A percentile compares a stretch with the other conserved stretches of the same genome.
Evolutionary conservation across 2,113 vertebrate species (phyloP).

Genomic region (Platichthys flesus): DNA sequence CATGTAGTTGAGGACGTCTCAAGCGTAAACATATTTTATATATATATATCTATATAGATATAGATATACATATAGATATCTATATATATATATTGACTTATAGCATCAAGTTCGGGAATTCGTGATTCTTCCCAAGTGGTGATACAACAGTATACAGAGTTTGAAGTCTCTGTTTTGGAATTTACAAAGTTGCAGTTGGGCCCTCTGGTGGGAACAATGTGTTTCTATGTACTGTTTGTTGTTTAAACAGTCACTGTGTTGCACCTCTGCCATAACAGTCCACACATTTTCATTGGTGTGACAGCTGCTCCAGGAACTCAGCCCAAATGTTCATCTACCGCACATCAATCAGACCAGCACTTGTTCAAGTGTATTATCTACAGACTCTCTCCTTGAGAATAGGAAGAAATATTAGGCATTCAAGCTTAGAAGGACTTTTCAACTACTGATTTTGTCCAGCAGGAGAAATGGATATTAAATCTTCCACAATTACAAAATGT

Average conservation of each 20-base stretch:
- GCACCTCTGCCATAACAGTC: slow-evolving; percentile 53
- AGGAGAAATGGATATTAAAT: slow-evolving; percentile 40
- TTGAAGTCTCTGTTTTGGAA: slow-evolving; percentile 9
- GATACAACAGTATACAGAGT: too few species aligned
- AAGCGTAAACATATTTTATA: too few species aligned
- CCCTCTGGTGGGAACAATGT: slow-evolving; percentile 34
- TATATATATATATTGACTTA: too few species aligned
- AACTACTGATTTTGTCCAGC: slow-evolving; percentile 22
- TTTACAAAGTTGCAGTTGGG: slow-evolving; percentile 54
- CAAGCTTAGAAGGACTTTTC: slow-evolving; percentile 12
- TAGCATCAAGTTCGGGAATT: too few species aligned
- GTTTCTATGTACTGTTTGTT: slow-evolving; percentile 53
- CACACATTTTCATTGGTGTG: slow-evolving; percentile 46
- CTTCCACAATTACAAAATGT: slow-evolving; percentile 63
- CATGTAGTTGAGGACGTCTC: not conserved
- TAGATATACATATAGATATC: too few species aligned
- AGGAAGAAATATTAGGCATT: slow-evolving; percentile 11
- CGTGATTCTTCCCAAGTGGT: too few species aligned
- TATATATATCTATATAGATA: too few species aligned
- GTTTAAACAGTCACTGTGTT: slow-evolving; percentile 56
- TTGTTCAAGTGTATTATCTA: not conserved
- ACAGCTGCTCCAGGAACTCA: slow-evolving; percentile 52
- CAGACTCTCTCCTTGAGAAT: slow-evolving; percentile 23
- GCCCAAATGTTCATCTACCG: slow-evolving; percentile 61
- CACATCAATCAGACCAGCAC: slow-evolving; percentile 19